phyloP scores from a whole-genome alignment of 64 coral and sea anemone species.

The Montipora capricornis region DNA sequence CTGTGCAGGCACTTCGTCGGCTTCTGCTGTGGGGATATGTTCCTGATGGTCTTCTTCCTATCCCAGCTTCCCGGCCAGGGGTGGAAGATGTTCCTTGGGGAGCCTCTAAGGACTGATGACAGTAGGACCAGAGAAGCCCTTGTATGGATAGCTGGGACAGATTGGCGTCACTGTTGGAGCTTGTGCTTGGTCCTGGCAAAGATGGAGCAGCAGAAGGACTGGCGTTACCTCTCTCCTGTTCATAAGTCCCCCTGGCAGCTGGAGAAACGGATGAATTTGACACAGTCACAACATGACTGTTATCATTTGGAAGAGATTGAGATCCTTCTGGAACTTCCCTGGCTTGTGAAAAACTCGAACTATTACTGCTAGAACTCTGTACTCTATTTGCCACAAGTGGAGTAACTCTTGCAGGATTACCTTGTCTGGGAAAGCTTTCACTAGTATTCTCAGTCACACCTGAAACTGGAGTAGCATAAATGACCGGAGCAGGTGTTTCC shows the following conservation, averaged over 20 bases:
- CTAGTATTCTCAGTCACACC: neutral
- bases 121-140: neutral
- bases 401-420: conserved; percentile 16
- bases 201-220: neutral
- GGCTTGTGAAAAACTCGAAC: neutral
- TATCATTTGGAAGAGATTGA: conserved; percentile 7
- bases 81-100: neutral
- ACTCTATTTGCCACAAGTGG: neutral
- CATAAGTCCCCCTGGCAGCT: neutral
- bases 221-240: neutral
- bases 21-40: neutral
- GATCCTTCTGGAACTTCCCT: neutral
- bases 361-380: neutral
- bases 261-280: neutral
- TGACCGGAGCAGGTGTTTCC: neutral
- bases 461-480: conserved; percentile 21
- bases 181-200: neutral
- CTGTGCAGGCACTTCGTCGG: conserved; percentile 16
- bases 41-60: neutral
- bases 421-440: conserved; percentile 23
- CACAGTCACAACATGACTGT: neutral
- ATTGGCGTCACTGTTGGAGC: neutral
- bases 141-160: conserved; percentile 1
- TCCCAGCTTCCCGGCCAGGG: neutral
- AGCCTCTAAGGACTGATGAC: neutral